Base-by-base conservation (phyloP, 2,888 invertebrate genomes). In the Masnerella sp. region DNA sequence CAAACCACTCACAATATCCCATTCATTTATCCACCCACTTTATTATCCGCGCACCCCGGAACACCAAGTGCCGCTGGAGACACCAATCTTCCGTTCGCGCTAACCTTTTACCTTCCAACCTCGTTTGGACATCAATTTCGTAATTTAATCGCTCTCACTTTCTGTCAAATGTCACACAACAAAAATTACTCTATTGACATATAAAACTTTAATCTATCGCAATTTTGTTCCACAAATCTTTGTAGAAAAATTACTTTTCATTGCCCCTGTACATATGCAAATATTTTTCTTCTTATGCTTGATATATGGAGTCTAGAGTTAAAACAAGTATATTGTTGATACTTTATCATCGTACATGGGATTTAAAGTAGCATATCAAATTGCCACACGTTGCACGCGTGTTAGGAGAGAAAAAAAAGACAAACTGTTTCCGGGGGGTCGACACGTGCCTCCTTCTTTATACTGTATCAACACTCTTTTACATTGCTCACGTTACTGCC, bases 1-100 rank as follows among this genome's bases (percentile, higher is more conserved):
- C 82, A 79, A 84, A 82, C 77, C 83, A 81, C 82, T 84, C 83
- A 82, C 82, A 84, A 82, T 83, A 82, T 83, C 80, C 83, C 79
- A 82, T 83, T 84, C 84, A 82, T 81, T 81, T 82, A 79, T 79
- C 80, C 81, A 82, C 82, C 83, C 82, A 82, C 82, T 83, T 83
- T 82, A 80, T 82, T 80, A 75, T 76, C 73, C 79, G 59, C 70
- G 78, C 75, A 52, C 74, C 71, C 72, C 75, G 59, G 73, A 72
- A 75, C 75, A 65, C 75, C 62, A 75, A 75, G 75, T 75, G 72
- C 69, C 56, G 71, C 65, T 72, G 69, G 72, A 72, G 69, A 69
- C 70, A 51, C 62, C 54, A 64, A 65, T 72, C 65, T 72, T 72
- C 58, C 56, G 67, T 61, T 68, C 56, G 65, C 72, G 65, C 30